Evolutionary conservation across 2,888 invertebrate species (phyloP).

Genomic region (Copidosoma aretas): DNA sequence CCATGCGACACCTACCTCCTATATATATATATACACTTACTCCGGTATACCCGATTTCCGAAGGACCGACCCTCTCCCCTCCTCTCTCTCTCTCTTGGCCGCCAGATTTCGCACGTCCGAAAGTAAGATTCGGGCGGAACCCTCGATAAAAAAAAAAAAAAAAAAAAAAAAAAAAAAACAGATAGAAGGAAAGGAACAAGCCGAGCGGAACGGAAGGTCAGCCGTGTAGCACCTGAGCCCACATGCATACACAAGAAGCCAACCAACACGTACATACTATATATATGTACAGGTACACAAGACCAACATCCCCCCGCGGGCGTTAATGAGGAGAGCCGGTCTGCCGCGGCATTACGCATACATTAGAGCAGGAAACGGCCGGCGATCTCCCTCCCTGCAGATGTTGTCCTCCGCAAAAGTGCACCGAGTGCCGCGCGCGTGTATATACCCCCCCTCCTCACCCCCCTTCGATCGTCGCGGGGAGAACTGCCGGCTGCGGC

Average conservation of each 20-base stretch:
- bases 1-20: conserved; percentile 18
- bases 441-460: conserved; percentile 8
- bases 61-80: conserved; percentile 5
- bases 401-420: conserved; percentile 35
- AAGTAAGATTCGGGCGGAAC: conserved; percentile 19
- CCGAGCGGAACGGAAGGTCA: conserved; percentile 44
- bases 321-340: conserved; percentile 60
- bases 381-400: conserved; percentile 47
- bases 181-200: conserved; percentile 21
- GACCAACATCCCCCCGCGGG: conserved; percentile 44
- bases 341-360: conserved; percentile 59
- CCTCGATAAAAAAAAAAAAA: conserved; percentile 12
- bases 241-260: background rate
- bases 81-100: no score
- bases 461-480: no score
- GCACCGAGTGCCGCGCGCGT: conserved; percentile 1
- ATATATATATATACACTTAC: no score
- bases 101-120: conserved; percentile 38
- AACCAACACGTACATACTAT: conserved; percentile 14
- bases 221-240: background rate
- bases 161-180: background rate
- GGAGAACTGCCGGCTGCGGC: background rate
- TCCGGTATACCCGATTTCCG: conserved; percentile 17
- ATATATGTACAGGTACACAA: no score
- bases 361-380: conserved; percentile 56